Evolutionary conservation across 2,888 invertebrate genomes (phyloP), one percentile per base, ranked within the genome.

Genomic region (Chaetoderma sp.): DNA sequence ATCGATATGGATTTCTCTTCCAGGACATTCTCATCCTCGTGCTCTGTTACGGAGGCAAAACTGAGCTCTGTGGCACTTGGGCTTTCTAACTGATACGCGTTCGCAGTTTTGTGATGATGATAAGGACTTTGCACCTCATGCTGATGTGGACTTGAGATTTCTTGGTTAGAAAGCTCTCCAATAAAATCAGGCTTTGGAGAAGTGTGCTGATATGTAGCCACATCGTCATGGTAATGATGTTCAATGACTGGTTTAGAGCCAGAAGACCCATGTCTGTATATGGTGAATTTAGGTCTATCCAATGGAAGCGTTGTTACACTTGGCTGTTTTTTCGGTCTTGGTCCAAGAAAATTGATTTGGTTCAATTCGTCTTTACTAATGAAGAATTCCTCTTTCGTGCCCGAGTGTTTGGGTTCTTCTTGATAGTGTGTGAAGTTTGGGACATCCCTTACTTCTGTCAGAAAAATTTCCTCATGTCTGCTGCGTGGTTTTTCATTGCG

Each of bases 1-100:
- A 76, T 61, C 16, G 79, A 76, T 25, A 80, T 78, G 4, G 80
- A 77, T 68, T 81, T 80, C 52, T 79, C 80, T 60, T 81, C 79
- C 49, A 79, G 60, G 4, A 80, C 71, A 67, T 72, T 69, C 50
- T 81, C 79, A 25, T 67, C 67, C 32, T 80, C 81, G 5, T 70
- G 69, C 61, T 80, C 82, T 49, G 75, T 64, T 49, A 67, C 65
- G 1, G 79, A 77, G 13, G 70, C 63, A 62, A 80, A 80, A 57
- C 71, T 74, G 2, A 78, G 62, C 58, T 77, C 76, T 59, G 79
- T 76, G 4, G 23, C 13, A 36, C 18, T n/a, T 39, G 23, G 36
- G 5, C 23, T 10, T 10, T 18, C 23, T 2, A 13, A 13, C 6
- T 21, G 3, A 21, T 47, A 47, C 21, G 4, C 13, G 16, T 13